phyloP scores from a whole-genome alignment of 1,140 invertebrate genomes.

The Adoxophyes honmai region DNA sequence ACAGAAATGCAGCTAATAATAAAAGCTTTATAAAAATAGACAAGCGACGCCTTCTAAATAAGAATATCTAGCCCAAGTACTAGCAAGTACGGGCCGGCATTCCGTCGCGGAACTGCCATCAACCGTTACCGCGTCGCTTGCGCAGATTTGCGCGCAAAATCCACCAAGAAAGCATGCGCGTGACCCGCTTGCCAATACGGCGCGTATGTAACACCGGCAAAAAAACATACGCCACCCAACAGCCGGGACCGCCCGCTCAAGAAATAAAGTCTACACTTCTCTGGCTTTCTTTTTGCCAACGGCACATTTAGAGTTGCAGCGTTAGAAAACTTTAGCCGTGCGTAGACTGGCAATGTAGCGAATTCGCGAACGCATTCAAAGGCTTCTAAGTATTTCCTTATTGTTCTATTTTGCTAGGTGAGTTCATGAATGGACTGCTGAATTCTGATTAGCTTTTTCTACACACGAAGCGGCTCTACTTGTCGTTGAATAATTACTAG shows the following conservation, averaged over 20 bases:
- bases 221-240: background rate
- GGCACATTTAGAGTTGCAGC: slow-evolving; percentile 20
- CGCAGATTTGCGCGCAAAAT: slow-evolving; percentile 70
- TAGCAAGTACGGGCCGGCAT: slow-evolving; percentile 23
- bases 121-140: slow-evolving; percentile 65
- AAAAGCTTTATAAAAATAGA: background rate
- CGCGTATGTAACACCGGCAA: slow-evolving; percentile 42
- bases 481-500: background rate
- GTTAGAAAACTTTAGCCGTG: slow-evolving; percentile 62
- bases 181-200: slow-evolving; percentile 56
- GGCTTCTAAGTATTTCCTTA: slow-evolving; percentile 73
- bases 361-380: slow-evolving; percentile 66
- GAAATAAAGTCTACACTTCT: background rate
- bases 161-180: slow-evolving; percentile 69
- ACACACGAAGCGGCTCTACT: slow-evolving; percentile 16
- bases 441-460: slow-evolving; percentile 60
- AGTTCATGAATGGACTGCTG: slow-evolving; percentile 59
- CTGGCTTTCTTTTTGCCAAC: background rate
- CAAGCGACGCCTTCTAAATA: background rate
- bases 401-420: slow-evolving; percentile 48
- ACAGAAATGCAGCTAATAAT: too few species aligned
- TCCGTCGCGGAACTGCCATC: slow-evolving; percentile 57
- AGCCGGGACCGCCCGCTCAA: background rate
- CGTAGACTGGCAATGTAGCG: slow-evolving; percentile 51
- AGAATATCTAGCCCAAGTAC: background rate